Percentiles rank a stretch among this genome's conserved stretches.
Evolutionary conservation across 2,113 vertebrate species (phyloP).

Genomic region (Pionites leucogaster): DNA sequence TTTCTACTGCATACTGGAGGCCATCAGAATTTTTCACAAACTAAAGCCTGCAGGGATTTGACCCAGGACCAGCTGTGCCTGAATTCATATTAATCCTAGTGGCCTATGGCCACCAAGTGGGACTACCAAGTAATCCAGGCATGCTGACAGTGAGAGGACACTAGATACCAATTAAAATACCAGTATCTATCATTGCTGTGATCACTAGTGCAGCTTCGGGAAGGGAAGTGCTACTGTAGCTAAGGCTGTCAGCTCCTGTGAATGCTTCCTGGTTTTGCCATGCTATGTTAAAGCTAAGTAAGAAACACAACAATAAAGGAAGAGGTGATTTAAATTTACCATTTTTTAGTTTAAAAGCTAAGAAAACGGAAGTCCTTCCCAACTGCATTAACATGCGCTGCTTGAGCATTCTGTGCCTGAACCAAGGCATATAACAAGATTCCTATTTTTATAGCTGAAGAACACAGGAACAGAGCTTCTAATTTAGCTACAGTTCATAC

Average conservation of each 20-base stretch:
- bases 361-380: background rate
- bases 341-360: background rate
- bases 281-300: background rate
- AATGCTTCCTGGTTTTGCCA: background rate
- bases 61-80: background rate
- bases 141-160: background rate
- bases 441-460: constrained; percentile 33
- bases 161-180: background rate
- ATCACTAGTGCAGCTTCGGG: background rate
- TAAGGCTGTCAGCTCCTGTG: background rate
- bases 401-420: background rate
- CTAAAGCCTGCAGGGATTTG: background rate
- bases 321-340: background rate
- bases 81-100: background rate
- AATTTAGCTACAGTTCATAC: background rate
- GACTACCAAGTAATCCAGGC: background rate
- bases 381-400: background rate
- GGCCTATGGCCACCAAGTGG: background rate
- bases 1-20: background rate
- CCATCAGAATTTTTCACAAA: background rate
- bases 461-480: constrained; percentile 18
- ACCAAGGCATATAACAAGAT: background rate
- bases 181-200: background rate
- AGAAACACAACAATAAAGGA: background rate
- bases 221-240: background rate